phyloP scores from a whole-genome alignment of 2,888 invertebrate species.

The Ophion ellenae region DNA sequence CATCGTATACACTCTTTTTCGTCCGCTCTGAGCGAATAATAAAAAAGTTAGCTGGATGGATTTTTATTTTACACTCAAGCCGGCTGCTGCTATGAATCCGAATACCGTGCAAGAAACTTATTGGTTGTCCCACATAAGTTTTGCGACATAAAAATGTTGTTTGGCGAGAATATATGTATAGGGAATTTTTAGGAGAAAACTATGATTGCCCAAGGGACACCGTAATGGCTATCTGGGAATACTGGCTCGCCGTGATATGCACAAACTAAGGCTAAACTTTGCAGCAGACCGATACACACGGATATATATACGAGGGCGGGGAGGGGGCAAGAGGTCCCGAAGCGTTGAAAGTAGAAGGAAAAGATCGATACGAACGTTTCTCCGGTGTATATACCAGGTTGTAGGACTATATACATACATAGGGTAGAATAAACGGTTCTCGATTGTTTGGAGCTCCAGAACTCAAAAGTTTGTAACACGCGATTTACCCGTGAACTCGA shows the following conservation, averaged over 20 bases:
- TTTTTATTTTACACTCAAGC: no score
- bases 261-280: slow-evolving; percentile 18
- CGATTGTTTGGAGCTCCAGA: slow-evolving; percentile 42
- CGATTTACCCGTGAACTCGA: slow-evolving; percentile 32
- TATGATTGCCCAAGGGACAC: background rate
- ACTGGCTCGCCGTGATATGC: slow-evolving; percentile 24
- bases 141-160: no score
- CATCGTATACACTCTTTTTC: no score
- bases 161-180: background rate
- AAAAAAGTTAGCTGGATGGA: no score
- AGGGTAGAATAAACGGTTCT: slow-evolving; percentile 17
- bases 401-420: background rate
- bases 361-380: slow-evolving; percentile 47
- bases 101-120: no score
- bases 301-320: background rate
- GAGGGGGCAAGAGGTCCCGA: slow-evolving; percentile 19
- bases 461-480: slow-evolving; percentile 29
- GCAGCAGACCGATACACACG: slow-evolving; percentile 14
- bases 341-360: slow-evolving; percentile 33
- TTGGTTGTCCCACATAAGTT: no score
- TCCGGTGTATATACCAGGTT: background rate
- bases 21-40: no score
- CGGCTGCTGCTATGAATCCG: no score
- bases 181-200: background rate
- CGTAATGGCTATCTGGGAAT: background rate